These are phyloP conservation scores for Clavelina lepadiformis DNA, from an alignment of 23 tunicate species.

Conservation along the genomic window DNA sequence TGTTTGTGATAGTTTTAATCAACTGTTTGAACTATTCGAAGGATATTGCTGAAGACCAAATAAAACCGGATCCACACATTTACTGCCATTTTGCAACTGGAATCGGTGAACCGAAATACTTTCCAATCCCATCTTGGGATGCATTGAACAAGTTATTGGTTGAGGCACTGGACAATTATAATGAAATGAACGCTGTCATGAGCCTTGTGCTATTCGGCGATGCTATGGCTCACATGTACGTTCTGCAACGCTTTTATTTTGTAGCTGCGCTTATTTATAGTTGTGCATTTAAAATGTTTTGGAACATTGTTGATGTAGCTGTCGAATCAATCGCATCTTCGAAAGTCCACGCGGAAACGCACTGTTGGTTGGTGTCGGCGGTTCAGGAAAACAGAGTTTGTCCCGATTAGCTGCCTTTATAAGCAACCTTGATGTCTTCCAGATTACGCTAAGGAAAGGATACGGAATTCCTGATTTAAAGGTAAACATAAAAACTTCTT, in stretches of 20 bases:
- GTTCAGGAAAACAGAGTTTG: slow-evolving; percentile 96
- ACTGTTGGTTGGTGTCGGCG: slow-evolving; percentile 95
- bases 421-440: slow-evolving; percentile 94
- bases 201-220: slow-evolving; percentile 92
- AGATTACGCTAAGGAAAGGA: slow-evolving; percentile 92
- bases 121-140: slow-evolving; percentile 70
- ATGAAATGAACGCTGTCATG: slow-evolving; percentile 97
- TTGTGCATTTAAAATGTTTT: background rate
- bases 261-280: slow-evolving; percentile 3
- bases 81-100: slow-evolving; percentile 95
- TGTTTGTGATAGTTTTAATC: background rate
- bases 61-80: slow-evolving; percentile 76
- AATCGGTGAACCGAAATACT: slow-evolving; percentile 94
- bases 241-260: background rate
- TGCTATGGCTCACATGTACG: slow-evolving; percentile 96
- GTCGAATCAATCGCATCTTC: slow-evolving; percentile 95
- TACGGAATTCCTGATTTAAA: slow-evolving; percentile 90
- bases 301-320: slow-evolving; percentile 23
- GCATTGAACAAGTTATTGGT: slow-evolving; percentile 61
- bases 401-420: slow-evolving; percentile 95
- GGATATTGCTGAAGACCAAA: slow-evolving; percentile 32
- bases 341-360: slow-evolving; percentile 97
- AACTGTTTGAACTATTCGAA: background rate
- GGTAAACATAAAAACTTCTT: slow-evolving; percentile 20
- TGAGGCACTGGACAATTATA: slow-evolving; percentile 94